Evolutionary conservation across 2,888 invertebrate species (phyloP).

Genomic region (Caenorhabditis uteleia): DNA sequence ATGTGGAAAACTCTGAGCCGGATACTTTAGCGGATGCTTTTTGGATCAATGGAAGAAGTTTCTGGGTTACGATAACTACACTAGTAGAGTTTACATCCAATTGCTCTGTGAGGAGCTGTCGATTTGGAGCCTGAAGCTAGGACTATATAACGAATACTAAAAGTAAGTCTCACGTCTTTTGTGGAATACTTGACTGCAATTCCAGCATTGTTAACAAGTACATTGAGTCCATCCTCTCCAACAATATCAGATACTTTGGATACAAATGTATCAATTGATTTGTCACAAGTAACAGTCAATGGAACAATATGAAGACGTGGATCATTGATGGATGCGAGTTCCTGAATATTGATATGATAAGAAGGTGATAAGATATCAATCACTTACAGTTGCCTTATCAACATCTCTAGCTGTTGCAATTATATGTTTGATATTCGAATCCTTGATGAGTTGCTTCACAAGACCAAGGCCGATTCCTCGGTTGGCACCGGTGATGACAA

Average conservation of each 20-base stretch:
- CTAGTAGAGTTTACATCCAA: slow-evolving; percentile 8
- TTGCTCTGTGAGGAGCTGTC: slow-evolving; percentile 3
- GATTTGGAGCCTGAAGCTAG: slow-evolving; percentile 1
- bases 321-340: not conserved
- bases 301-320: slow-evolving; percentile 1
- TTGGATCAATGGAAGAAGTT: slow-evolving; percentile 4
- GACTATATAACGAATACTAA: too few species aligned
- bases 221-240: slow-evolving; percentile 31
- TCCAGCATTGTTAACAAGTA: slow-evolving; percentile 32
- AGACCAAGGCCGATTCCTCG: slow-evolving; percentile 87
- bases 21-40: slow-evolving; percentile 2
- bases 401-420: slow-evolving; percentile 84
- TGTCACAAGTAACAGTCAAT: slow-evolving; percentile 18
- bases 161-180: not conserved
- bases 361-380: too few species aligned
- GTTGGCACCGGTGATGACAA: slow-evolving; percentile 87
- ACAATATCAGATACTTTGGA: slow-evolving; percentile 27
- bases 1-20: not conserved
- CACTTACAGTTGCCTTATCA: slow-evolving; percentile 71
- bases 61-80: slow-evolving; percentile 12
- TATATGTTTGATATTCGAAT: slow-evolving; percentile 76
- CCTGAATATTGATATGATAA: too few species aligned
- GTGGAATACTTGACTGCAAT: not conserved
- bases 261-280: slow-evolving; percentile 24
- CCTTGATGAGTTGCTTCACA: slow-evolving; percentile 75